Conservation (phyloP, 2,888 invertebrate species). For the Gastrophysa polygoni region DNA sequence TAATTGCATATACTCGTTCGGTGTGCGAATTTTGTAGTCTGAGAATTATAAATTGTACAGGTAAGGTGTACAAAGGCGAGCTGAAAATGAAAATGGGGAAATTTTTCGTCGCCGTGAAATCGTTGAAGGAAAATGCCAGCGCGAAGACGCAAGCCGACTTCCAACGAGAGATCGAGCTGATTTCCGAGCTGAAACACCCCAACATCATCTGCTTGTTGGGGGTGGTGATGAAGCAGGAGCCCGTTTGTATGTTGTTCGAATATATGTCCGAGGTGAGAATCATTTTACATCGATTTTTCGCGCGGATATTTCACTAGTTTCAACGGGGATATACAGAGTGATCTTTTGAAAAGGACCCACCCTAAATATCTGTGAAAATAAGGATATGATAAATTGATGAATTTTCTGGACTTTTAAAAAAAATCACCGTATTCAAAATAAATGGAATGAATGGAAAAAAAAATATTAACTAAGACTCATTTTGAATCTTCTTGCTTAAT, state of each 20-base stretch:
- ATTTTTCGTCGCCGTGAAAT: slow-evolving; percentile 90
- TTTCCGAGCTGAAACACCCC: slow-evolving; percentile 92
- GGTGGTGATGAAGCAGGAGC: slow-evolving; percentile 86
- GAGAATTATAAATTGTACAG: no score
- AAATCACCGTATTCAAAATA: no score
- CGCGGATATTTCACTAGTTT: no score
- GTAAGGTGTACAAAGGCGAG: slow-evolving; percentile 95
- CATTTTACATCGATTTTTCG: neutral
- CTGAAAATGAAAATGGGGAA: slow-evolving; percentile 72
- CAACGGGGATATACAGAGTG: no score
- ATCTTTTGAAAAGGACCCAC: neutral
- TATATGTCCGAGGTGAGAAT: slow-evolving; percentile 79
- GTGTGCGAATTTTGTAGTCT: no score
- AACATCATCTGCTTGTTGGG: slow-evolving; percentile 96
- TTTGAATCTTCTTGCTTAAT: no score
- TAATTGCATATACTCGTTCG: no score
- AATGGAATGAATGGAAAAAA: no score
- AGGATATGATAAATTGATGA: no score
- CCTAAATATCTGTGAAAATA: no score
- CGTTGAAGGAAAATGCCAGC: slow-evolving; percentile 90
- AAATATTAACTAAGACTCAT: no score
- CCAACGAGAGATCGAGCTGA: slow-evolving; percentile 90
- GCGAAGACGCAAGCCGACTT: slow-evolving; percentile 92
- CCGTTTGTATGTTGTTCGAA: slow-evolving; percentile 96
- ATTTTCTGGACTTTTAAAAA: no score